Percentiles rank a stretch among this genome's conserved stretches.
Conservation (phyloP, 2,888 invertebrate species). For the Palloptera scutellata region DNA sequence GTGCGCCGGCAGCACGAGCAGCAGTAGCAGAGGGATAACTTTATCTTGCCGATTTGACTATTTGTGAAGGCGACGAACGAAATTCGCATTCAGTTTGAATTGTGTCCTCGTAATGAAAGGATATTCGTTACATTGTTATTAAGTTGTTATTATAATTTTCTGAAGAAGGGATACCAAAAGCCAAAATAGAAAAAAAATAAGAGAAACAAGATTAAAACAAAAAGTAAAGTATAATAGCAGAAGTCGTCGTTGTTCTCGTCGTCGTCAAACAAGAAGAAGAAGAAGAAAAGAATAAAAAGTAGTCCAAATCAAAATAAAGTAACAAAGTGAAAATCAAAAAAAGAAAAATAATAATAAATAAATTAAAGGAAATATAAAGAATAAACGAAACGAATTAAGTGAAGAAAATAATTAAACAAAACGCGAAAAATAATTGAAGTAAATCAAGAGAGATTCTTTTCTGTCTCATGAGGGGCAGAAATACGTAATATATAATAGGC, state of each 20-base stretch:
- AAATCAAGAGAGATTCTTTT: too few relatives aligned
- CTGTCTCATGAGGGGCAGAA: too few relatives aligned
- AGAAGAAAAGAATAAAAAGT: neutral
- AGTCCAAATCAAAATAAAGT: neutral
- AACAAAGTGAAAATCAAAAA: neutral
- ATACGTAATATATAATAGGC: too few relatives aligned
- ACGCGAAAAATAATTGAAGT: too few relatives aligned
- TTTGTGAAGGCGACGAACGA: conserved; percentile 61
- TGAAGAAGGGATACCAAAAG: conserved; percentile 11
- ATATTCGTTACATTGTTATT: conserved; percentile 65
- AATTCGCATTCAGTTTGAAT: conserved; percentile 65
- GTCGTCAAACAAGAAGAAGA: too few relatives aligned
- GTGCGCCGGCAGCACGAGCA: conserved; percentile 27
- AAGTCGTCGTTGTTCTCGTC: neutral
- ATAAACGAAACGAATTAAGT: neutral
- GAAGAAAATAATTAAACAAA: too few relatives aligned
- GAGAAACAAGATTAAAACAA: conserved; percentile 9
- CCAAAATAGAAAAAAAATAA: conserved; percentile 7
- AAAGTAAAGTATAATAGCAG: neutral
- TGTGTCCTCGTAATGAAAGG: conserved; percentile 65
- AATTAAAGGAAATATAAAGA: neutral
- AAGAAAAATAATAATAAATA: neutral
- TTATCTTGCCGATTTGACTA: conserved; percentile 51
- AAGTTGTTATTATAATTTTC: conserved; percentile 65
- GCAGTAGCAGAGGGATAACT: conserved; percentile 34